Percentiles rank a stretch among this genome's conserved stretches.
These are phyloP conservation scores for Empidonax traillii DNA, from an alignment of 2,113 vertebrate species.

Conservation along the genomic window DNA sequence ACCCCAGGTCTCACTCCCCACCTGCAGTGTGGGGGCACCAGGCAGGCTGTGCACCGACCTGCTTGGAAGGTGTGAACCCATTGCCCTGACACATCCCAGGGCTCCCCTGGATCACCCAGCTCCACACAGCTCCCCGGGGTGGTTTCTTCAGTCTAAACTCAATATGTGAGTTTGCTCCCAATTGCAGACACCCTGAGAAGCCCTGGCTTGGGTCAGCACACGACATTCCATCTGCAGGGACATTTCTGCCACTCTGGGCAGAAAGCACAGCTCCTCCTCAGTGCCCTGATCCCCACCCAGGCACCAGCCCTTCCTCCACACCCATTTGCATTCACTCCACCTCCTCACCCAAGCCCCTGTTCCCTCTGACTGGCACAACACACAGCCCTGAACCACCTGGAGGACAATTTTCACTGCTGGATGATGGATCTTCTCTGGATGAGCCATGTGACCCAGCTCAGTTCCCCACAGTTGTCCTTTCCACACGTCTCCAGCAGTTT, in stretches of 20 bases:
- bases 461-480: not conserved
- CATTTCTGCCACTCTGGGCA: not conserved
- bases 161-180: accelerated
- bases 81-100: not conserved
- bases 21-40: accelerated
- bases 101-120: not conserved
- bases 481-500: not conserved
- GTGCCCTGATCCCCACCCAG: not conserved
- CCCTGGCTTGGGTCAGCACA: not conserved
- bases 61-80: not conserved
- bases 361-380: not conserved
- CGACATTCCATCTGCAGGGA: not conserved
- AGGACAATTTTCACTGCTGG: not conserved
- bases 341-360: not conserved
- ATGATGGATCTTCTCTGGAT: not conserved
- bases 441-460: not conserved
- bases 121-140: not conserved
- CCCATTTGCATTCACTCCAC: not conserved
- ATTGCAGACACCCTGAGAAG: not conserved
- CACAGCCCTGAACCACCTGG: not conserved
- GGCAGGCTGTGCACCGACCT: not conserved
- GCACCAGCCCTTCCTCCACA: not conserved
- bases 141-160: not conserved
- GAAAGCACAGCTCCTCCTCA: not conserved
- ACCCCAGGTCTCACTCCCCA: not conserved